These are phyloP conservation scores for Tetranychus truncatus DNA, from an alignment of 2,888 invertebrate genomes.

Conservation along the genomic window DNA sequence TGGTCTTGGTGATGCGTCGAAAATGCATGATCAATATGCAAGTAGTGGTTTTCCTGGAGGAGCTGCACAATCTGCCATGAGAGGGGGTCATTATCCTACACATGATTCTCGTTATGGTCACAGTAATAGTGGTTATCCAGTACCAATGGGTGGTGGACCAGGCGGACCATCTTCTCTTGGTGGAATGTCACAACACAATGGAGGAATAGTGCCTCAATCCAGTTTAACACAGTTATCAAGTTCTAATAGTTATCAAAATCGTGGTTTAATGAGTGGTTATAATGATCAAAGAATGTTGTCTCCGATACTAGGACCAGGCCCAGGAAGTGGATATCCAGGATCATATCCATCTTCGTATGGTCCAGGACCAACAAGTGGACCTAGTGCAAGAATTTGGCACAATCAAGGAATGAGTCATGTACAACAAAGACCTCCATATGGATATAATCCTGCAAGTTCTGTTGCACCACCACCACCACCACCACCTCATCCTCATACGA, in stretches of 20 bases:
- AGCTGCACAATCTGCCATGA: constrained; percentile 1
- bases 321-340: constrained; percentile 1
- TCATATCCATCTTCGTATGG: constrained; percentile 12
- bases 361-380: background rate
- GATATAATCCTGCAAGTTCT: constrained; percentile 7
- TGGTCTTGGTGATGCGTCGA: background rate
- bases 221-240: background rate
- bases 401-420: constrained; percentile 13
- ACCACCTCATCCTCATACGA: background rate
- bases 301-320: constrained; percentile 8
- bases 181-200: background rate
- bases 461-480: background rate
- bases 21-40: constrained; percentile 11
- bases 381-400: constrained; percentile 11
- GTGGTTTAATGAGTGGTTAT: constrained; percentile 16
- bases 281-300: constrained; percentile 19
- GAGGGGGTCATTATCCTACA: constrained; percentile 10
- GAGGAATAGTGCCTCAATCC: background rate
- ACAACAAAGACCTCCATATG: constrained; percentile 16
- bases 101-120: constrained; percentile 11
- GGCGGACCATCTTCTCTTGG: constrained; percentile 9
- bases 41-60: background rate
- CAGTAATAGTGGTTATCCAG: constrained; percentile 4
- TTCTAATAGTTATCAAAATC: constrained; percentile 12
- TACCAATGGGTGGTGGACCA: constrained; percentile 15